Base-by-base conservation (phyloP, 2,888 invertebrate species). In the Carterocephalus palaemon region DNA sequence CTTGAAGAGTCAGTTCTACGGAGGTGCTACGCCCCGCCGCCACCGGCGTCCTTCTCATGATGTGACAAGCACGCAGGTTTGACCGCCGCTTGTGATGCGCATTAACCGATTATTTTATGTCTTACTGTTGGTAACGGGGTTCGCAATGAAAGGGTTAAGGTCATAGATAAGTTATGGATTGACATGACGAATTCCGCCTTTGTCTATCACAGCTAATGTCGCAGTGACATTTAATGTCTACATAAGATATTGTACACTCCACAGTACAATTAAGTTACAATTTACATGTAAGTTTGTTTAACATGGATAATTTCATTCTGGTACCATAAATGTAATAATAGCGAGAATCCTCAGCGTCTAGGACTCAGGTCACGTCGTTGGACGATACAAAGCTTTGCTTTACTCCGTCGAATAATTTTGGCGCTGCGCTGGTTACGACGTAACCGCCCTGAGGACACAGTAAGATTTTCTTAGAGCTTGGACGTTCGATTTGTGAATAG, bases 271-370 rank as follows among this genome's bases (percentile, higher is more conserved):
- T 19, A 19, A 19, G 6, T 19, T 19, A 4, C 3, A 3, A 19
- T 4, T 6, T 6, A 3, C 4, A 19, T 4, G 3, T 6, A 4
- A 19, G 19, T 19, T 19, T 19, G 19, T 19, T 19, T 19, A 19
- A 6, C 3, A 19, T 19, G 4, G 19, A 19, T 19, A 19, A n/a
- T n/a, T 26, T 12, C 26, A 12, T 36, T 13, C 43, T 36, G 29
- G 31, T n/a, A n/a, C n/a, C n/a, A 34, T 46, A 34, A 34, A 46
- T 46, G 22, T 40, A 46, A 40, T 36, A 47, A 41, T 24, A 31
- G 31, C 22, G 40, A 34, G 31, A 41, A 40, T 47, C 41, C 24
- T 31, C 29, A 24, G 47, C 24, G 36, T 41, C 10, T 23, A 36
- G 47, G 47, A 13, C 10, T 20, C 33, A 9, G 33, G n/a, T n/a